phyloP scores from a whole-genome alignment of 2,888 invertebrate species.

The Harmothoe impar region DNA sequence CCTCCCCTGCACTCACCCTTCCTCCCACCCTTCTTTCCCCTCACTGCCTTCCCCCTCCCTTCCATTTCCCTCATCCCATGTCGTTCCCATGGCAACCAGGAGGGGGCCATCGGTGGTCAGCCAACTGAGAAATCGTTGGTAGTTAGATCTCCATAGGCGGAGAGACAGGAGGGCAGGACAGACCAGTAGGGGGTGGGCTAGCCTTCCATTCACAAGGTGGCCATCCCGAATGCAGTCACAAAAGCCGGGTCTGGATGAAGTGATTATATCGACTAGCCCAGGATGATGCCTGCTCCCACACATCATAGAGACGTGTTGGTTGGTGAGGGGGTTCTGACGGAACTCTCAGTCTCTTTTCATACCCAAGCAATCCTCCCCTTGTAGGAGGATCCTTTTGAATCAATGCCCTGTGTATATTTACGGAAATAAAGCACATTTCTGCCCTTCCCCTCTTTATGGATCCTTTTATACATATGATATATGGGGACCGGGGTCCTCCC shows the following conservation, averaged over 20 bases:
- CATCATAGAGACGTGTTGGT: slow-evolving; percentile 10
- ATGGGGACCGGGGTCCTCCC: no score
- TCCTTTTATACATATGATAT: not conserved
- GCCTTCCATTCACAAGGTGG: not conserved
- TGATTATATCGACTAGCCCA: slow-evolving; percentile 23
- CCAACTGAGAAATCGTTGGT: slow-evolving; percentile 28
- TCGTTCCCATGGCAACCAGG: not conserved
- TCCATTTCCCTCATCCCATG: not conserved
- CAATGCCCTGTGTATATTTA: not conserved
- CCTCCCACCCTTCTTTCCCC: not conserved
- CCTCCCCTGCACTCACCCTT: no score
- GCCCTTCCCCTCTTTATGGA: not conserved
- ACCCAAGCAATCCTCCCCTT: not conserved
- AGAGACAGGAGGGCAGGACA: not conserved
- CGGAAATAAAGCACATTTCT: slow-evolving; percentile 4
- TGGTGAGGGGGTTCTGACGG: not conserved
- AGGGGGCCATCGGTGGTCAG: not conserved
- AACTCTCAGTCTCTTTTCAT: not conserved
- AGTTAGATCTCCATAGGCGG: not conserved
- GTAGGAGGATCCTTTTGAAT: not conserved
- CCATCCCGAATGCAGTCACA: slow-evolving; percentile 7
- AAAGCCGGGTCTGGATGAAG: slow-evolving; percentile 7
- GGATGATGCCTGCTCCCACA: not conserved
- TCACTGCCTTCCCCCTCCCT: no score
- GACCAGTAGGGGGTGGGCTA: not conserved